Percentiles rank a stretch among this genome's conserved stretches.
phyloP scores from a whole-genome alignment of 1,140 invertebrate species.

The Formica exsecta region DNA sequence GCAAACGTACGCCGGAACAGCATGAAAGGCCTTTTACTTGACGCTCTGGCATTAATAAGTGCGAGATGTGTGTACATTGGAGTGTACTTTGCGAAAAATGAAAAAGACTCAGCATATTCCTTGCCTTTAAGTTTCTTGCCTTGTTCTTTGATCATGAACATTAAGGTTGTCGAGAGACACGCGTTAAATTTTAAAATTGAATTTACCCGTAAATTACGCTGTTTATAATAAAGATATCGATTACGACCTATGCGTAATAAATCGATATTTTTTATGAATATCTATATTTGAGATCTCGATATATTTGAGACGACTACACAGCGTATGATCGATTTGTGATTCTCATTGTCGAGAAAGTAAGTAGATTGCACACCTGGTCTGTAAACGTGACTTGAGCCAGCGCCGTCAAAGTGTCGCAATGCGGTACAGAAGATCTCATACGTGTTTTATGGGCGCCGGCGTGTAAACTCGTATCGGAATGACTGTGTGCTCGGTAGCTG shows the following conservation, averaged over 20 bases:
- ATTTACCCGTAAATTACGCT: not conserved
- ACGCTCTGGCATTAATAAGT: not conserved
- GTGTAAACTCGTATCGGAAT: constrained; percentile 80
- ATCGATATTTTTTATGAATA: not conserved
- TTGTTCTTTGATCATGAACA: not conserved
- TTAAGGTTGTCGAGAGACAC: not conserved
- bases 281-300: not conserved
- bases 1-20: constrained; percentile 56
- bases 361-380: not conserved
- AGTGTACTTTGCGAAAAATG: not conserved
- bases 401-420: constrained; percentile 79
- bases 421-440: constrained; percentile 78
- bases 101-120: not conserved
- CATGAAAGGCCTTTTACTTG: constrained; percentile 12
- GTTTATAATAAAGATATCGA: not conserved
- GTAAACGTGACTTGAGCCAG: constrained; percentile 56
- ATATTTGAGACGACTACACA: not conserved
- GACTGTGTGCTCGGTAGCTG: constrained; percentile 37
- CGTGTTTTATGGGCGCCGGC: constrained; percentile 76
- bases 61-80: not conserved
- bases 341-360: not conserved
- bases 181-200: constrained; percentile 8
- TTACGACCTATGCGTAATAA: not conserved
- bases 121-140: no score
- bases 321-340: constrained; percentile 21